Evolutionary conservation across 2,888 invertebrate genomes (phyloP).

Genomic region (Nephrotoma flavescens): DNA sequence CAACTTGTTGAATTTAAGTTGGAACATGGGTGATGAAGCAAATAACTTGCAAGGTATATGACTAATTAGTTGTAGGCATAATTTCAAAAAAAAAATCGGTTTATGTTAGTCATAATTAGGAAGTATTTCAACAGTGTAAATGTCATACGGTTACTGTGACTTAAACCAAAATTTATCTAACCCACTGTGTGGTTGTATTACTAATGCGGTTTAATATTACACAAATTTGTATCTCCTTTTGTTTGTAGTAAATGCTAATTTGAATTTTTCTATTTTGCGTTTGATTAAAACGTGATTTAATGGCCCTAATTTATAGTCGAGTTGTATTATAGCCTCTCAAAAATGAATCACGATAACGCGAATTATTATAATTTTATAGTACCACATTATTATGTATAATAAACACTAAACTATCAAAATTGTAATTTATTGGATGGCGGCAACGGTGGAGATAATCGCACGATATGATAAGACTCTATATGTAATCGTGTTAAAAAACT

Average conservation of each 20-base stretch:
- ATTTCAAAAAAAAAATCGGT: no score
- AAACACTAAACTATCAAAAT: not conserved
- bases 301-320: not conserved
- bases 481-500: not conserved
- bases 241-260: not conserved
- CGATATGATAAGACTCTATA: not conserved
- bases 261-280: not conserved
- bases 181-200: not conserved
- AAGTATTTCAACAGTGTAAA: no score
- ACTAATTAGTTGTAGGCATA: no score
- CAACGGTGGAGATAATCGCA: not conserved
- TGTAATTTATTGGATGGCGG: not conserved
- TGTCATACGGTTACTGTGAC: no score
- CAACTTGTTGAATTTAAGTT: no score
- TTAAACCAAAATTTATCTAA: no score
- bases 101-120: no score
- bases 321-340: not conserved
- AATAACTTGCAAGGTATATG: no score
- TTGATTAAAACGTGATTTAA: not conserved
- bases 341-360: not conserved
- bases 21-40: no score
- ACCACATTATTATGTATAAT: not conserved
- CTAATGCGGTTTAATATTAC: not conserved
- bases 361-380: not conserved
- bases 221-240: not conserved